Evolutionary conservation across 2,888 invertebrate genomes (phyloP), one percentile per base, ranked within the genome.

Genomic region (Ariolimax columbianus): DNA sequence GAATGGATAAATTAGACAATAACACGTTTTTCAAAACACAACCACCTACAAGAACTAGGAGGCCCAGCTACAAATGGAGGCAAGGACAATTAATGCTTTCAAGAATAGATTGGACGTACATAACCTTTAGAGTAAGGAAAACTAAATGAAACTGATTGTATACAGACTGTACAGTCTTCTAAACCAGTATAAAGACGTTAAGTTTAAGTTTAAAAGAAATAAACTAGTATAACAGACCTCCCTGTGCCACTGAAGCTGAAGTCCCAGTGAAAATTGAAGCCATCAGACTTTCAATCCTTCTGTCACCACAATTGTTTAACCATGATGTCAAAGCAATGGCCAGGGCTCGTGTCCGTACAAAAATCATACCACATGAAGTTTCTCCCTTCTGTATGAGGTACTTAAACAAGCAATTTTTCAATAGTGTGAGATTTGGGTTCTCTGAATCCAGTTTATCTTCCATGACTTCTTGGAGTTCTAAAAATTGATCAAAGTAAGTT

Each of bases 331-430:
- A 77, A 19, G 90, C 87, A 19, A 78, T 73, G 43, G 90, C 90
- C 3, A 90, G 89, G 26, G 90, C 90, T 70, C 91, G 83, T 14
- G 89, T 89, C 59, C 89, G 86, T 7, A 91, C 90, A 87, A 91
- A 91, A 63, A 91, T 88, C 68, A 91, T 89, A 30, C 89, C 89
- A 51, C 89, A 86, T 1, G 90, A 89, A 30, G 87, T 82, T 14
- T 87, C 86, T 4, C 89, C 88, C 40, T 89, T 85, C 9, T 83
- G 83, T 4, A 86, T 72, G 17, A 89, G 78, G 83, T 88, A 81
- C 26, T 86, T 77, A 33, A 77, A 72, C 17, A 91, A 82, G 0
- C 78, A 87, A 11, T 88, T 81, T 19, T 86, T 86, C 19, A 91
- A 70, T 1, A 77, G 81, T 14, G 77, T 38, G n/a, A 91, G 85